Evolutionary conservation across 2,797 vertebrate genomes (phyloP).

Genomic region (Lateolabrax maculatus): DNA sequence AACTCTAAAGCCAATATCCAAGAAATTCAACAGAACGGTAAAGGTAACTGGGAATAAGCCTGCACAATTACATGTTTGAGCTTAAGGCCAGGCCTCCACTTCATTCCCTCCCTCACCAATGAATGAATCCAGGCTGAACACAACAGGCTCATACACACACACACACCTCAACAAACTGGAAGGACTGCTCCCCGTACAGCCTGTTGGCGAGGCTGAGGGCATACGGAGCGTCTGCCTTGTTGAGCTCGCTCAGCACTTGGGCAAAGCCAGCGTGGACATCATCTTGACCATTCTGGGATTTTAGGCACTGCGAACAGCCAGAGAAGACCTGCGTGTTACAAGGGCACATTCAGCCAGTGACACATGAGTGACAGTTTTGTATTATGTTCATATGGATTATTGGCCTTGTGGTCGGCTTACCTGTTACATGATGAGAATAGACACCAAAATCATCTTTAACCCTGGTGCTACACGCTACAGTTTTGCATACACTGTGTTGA

Average conservation of each 20-base stretch:
- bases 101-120: too few species aligned
- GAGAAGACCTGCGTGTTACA: slow-evolving; percentile 43
- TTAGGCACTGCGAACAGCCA: slow-evolving; percentile 75
- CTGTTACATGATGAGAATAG: slow-evolving; percentile 22
- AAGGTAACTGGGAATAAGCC: background rate
- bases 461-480: background rate
- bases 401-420: background rate
- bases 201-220: slow-evolving; percentile 85
- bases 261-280: slow-evolving; percentile 65
- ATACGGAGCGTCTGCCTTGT: slow-evolving; percentile 75
- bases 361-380: background rate
- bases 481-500: background rate
- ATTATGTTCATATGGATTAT: background rate
- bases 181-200: slow-evolving; percentile 88
- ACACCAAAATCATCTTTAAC: slow-evolving; percentile 15
- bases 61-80: background rate
- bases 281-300: slow-evolving; percentile 27
- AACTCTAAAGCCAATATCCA: background rate
- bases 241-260: slow-evolving; percentile 78
- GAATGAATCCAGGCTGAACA: too few species aligned
- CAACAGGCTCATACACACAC: background rate
- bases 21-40: background rate
- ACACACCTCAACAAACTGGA: slow-evolving; percentile 83
- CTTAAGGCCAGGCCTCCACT: background rate
- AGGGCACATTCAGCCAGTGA: slow-evolving; percentile 11